These are phyloP conservation scores for Ennomos erosarius DNA, from an alignment of 2,888 invertebrate species.

Conservation along the genomic window DNA sequence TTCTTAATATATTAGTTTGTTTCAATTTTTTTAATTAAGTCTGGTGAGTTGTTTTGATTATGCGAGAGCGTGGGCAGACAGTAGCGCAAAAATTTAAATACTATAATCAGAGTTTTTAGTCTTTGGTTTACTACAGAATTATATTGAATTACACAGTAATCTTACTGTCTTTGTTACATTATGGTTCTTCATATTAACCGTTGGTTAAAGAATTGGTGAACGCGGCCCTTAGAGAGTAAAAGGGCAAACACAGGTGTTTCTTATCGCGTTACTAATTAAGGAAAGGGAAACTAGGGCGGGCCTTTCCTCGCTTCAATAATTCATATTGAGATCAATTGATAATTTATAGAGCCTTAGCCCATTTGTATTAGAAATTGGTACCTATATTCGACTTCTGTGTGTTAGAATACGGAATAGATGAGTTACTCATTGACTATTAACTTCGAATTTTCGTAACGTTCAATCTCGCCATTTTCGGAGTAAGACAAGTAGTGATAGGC, in stretches of 20 bases:
- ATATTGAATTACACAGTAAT: too few species aligned
- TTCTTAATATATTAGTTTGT: too few species aligned
- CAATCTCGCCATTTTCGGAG: too few species aligned
- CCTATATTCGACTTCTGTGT: constrained; percentile 6
- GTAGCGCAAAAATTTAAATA: too few species aligned
- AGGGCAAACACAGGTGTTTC: constrained; percentile 59
- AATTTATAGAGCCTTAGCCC: constrained; percentile 41
- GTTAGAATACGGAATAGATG: neutral
- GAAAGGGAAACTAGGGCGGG: constrained; percentile 44
- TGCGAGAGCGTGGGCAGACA: too few species aligned
- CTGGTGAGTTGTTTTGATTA: too few species aligned
- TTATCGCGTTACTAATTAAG: constrained; percentile 59
- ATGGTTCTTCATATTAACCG: constrained; percentile 1
- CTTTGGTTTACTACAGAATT: too few species aligned
- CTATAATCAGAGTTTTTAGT: too few species aligned
- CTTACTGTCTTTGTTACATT: too few species aligned
- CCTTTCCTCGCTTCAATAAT: constrained; percentile 44
- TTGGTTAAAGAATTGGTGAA: constrained; percentile 8
- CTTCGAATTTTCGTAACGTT: too few species aligned
- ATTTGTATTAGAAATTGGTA: constrained; percentile 31
- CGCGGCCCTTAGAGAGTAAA: constrained; percentile 44
- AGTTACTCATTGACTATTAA: neutral
- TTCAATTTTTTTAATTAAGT: too few species aligned
- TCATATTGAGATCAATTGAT: constrained; percentile 44
- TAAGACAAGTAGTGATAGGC: too few species aligned